A percentile compares a stretch with the other conserved stretches of the same genome.
phyloP scores from a whole-genome alignment of 2,113 vertebrate species.

The Aldabrachelys gigantea region DNA sequence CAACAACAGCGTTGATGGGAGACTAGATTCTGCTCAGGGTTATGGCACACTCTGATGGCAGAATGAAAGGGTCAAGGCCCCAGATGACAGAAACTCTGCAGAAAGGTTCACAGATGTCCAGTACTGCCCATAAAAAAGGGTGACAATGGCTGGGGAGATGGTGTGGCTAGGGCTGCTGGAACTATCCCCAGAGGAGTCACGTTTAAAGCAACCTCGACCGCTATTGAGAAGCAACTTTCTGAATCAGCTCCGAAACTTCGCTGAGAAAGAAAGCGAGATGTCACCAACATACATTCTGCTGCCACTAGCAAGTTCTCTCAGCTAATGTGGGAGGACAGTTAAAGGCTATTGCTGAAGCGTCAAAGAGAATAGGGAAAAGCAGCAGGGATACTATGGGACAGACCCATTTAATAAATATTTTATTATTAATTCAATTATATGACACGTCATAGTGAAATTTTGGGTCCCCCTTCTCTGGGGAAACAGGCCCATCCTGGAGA shows the following conservation, averaged over 20 bases:
- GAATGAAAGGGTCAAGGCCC: neutral
- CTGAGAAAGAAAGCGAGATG: neutral
- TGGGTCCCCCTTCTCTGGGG: neutral
- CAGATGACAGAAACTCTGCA: neutral
- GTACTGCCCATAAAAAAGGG: neutral
- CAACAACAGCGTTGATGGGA: neutral
- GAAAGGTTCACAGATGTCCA: neutral
- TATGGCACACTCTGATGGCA: fast-evolving
- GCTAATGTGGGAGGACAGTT: neutral
- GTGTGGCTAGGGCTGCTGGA: neutral
- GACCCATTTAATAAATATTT: neutral
- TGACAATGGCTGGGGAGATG: fast-evolving
- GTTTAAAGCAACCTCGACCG: neutral
- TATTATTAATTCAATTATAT: neutral
- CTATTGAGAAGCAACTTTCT: neutral
- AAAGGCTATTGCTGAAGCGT: neutral
- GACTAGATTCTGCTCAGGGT: neutral
- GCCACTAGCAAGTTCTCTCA: fast-evolving
- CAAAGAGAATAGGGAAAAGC: neutral
- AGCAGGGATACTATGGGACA: neutral
- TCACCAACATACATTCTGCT: fast-evolving
- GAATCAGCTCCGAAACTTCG: neutral
- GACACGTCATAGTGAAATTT: neutral
- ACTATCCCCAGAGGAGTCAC: neutral
- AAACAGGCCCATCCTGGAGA: neutral